Conservation (phyloP, 30 jellyfish, hydroid and myxozoan species). For the Turritopsis rubra region DNA sequence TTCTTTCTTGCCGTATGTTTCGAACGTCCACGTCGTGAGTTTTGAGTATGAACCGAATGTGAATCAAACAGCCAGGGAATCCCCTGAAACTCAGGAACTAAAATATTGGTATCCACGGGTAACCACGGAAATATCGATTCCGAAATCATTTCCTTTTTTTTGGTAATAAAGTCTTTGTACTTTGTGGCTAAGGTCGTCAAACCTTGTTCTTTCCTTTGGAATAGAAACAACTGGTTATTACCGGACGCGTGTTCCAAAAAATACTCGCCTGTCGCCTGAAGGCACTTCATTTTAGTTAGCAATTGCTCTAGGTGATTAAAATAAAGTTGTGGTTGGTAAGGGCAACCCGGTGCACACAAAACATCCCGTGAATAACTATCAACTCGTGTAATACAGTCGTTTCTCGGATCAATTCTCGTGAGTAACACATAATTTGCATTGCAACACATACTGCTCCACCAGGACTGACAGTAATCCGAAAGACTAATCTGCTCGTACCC, state of each 20-base stretch:
- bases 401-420: background rate
- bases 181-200: background rate
- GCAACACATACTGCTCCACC: conserved; percentile 11
- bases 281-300: background rate
- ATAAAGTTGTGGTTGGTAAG: conserved; percentile 15
- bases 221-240: background rate
- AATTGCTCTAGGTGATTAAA: background rate
- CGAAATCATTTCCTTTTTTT: background rate
- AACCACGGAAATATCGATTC: background rate
- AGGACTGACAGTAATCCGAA: background rate
- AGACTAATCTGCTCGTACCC: conserved; percentile 10
- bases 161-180: background rate
- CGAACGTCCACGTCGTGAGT: background rate
- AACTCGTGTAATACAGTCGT: background rate
- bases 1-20: background rate
- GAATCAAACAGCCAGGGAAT: background rate
- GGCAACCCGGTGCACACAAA: conserved; percentile 25
- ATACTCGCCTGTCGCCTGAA: background rate
- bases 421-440: conserved; percentile 1
- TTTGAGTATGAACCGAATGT: background rate
- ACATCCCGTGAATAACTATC: conserved; percentile 20
- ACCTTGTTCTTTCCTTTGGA: background rate
- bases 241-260: conserved; percentile 2
- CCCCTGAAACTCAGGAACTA: background rate
- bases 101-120: conserved; percentile 9